A percentile compares a stretch with the other conserved stretches of the same genome.
Evolutionary conservation across 2,113 vertebrate genomes (phyloP).

Genomic region (Arizona elegans): DNA sequence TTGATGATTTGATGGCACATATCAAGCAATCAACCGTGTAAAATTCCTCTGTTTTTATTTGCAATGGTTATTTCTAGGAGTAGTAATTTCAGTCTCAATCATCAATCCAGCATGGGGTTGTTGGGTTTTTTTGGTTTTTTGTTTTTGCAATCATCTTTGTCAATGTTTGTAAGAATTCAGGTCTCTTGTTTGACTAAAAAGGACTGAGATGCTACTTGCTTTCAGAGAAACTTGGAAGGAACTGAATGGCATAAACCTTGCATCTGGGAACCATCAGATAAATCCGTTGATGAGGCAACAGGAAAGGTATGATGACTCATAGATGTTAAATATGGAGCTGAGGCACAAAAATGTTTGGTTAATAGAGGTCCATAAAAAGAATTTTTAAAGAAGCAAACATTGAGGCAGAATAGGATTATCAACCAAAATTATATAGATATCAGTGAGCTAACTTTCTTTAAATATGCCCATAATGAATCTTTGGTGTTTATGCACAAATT

Average conservation of each 20-base stretch:
- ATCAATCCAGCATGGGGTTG: background rate
- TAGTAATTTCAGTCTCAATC: background rate
- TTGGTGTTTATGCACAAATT: background rate
- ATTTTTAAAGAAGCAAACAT: constrained; percentile 48
- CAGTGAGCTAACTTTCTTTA: background rate
- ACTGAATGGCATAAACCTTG: constrained; percentile 49
- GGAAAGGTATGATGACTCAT: constrained; percentile 66
- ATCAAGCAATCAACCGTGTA: background rate
- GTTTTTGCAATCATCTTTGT: background rate
- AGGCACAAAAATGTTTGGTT: constrained; percentile 57
- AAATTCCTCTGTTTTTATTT: background rate
- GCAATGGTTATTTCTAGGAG: background rate
- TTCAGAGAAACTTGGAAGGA: constrained; percentile 53
- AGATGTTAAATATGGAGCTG: constrained; percentile 62
- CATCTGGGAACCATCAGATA: constrained; percentile 70
- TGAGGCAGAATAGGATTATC: constrained; percentile 18
- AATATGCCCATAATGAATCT: constrained; percentile 28
- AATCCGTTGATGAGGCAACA: constrained; percentile 65
- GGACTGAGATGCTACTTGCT: constrained; percentile 42
- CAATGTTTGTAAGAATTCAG: constrained; percentile 23
- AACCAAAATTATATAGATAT: constrained; percentile 5
- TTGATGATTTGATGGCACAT: background rate
- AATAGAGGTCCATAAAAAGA: constrained; percentile 58
- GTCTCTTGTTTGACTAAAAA: constrained; percentile 34
- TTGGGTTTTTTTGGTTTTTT: too few species aligned